Evolutionary conservation across 2,888 invertebrate genomes (phyloP).

Genomic region (Drosophila sordidula): DNA sequence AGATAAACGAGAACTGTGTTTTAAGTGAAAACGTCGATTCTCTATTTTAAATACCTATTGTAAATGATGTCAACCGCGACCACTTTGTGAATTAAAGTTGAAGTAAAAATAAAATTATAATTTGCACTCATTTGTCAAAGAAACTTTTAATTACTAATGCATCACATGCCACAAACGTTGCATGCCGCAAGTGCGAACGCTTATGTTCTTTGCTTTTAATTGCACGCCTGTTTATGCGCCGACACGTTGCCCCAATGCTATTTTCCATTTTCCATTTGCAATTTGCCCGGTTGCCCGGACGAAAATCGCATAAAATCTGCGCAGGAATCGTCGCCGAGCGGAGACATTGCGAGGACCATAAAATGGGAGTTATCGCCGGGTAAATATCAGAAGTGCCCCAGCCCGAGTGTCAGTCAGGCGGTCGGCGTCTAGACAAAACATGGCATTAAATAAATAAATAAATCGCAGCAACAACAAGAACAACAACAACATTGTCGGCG

Average conservation of each 20-base stretch:
- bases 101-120: neutral
- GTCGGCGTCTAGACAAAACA: slow-evolving; percentile 73
- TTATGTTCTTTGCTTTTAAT: slow-evolving; percentile 65
- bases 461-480: slow-evolving; percentile 44
- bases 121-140: slow-evolving; percentile 5
- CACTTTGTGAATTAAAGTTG: no score
- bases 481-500: slow-evolving; percentile 39
- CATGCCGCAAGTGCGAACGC: slow-evolving; percentile 18
- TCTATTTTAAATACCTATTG: no score
- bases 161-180: slow-evolving; percentile 15
- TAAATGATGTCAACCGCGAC: no score
- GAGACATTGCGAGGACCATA: slow-evolving; percentile 62
- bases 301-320: slow-evolving; percentile 66
- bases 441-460: slow-evolving; percentile 80
- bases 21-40: no score
- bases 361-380: slow-evolving; percentile 71
- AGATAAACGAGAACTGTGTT: no score
- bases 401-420: slow-evolving; percentile 53
- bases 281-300: slow-evolving; percentile 59
- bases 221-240: slow-evolving; percentile 71
- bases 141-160: neutral
- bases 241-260: slow-evolving; percentile 45
- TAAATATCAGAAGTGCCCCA: slow-evolving; percentile 61
- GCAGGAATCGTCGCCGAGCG: slow-evolving; percentile 37
- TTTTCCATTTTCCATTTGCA: slow-evolving; percentile 29